Evolutionary conservation across 2,888 invertebrate genomes (phyloP), one percentile per base, ranked within the genome.

Genomic region (Sinodicranocentrus sp.): DNA sequence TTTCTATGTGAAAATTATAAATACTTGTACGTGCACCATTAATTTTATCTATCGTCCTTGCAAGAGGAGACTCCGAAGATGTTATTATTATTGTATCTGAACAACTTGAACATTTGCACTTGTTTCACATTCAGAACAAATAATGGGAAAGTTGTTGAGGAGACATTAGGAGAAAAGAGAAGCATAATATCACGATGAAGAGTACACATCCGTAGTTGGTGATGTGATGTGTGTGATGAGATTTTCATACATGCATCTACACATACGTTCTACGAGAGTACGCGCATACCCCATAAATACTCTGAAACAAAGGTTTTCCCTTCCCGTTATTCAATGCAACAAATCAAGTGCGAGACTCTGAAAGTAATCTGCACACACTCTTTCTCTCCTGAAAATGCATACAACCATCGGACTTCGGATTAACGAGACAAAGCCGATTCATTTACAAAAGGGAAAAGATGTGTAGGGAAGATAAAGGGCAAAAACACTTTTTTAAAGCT

Each of bases 41-140:
- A 67, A 67, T 39, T 76, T 48, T 67, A 52, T 65, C 61, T 67
- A 67, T 48, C 48, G 76, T 54, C 76, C 76, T 76, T 76, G 75
- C 54, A 67, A 19, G 23, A 67, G 43, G 43, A 23, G 33, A 28
- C 61, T 63, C 61, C 2, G 10, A 8, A 5, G 2, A 52, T n/a
- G n/a, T 57, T 19, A 15, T 8, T 19, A 15, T 57, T 28, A 17
- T 28, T 63, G 15, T 63, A 28, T 63, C 17, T 33, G 6, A n/a
- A n/a, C n/a, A 63, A 57, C 57, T 5, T 63, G 6, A 63, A 26
- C 61, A 28, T 63, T 63, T 63, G 61, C 61, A 63, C 61, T 63
- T 63, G 15, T 63, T 28, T 26, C 61, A 25, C 59, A 23, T 59
- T 59, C 59, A 19, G 8, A 59, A n/a, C 17, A n/a, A 52, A 52